A percentile compares a stretch with the other conserved stretches of the same genome.
Evolutionary conservation across 2,113 vertebrate genomes (phyloP).

Genomic region (Choloepus hoffmanni): DNA sequence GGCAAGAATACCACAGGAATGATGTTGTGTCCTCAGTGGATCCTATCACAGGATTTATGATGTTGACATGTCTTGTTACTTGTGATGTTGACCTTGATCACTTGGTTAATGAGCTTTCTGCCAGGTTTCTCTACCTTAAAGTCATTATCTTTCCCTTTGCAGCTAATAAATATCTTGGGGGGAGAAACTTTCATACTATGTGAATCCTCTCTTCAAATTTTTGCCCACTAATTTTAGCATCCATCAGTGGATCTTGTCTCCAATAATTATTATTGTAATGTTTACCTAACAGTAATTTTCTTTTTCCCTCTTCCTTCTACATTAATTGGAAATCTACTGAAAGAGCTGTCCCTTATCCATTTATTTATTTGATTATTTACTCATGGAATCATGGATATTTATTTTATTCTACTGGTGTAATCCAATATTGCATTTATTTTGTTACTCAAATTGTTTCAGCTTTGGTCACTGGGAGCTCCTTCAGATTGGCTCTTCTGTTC

Average conservation of each 20-base stretch:
- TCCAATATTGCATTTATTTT: background rate
- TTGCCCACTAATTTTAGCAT: background rate
- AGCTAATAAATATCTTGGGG: background rate
- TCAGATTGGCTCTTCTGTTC: background rate
- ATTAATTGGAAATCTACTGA: background rate
- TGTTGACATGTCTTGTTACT: background rate
- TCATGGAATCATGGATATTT: background rate
- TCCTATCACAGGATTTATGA: background rate
- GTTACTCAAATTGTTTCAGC: background rate
- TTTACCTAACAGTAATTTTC: background rate
- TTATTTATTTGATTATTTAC: background rate
- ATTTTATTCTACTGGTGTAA: background rate
- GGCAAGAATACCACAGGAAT: conserved; percentile 10
- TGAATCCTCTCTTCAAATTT: background rate
- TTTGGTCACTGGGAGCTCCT: background rate
- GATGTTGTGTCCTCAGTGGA: background rate
- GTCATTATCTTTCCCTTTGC: background rate
- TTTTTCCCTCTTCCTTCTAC: background rate
- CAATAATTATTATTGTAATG: background rate
- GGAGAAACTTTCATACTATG: background rate
- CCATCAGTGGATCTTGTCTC: background rate
- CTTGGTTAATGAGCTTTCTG: conserved; percentile 12
- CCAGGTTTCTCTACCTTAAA: background rate
- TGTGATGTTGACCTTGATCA: background rate
- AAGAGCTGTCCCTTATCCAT: background rate